Percentiles rank a stretch among this genome's conserved stretches.
phyloP scores from a whole-genome alignment of 1,140 invertebrate genomes.

The Drosophila malerkotliana region DNA sequence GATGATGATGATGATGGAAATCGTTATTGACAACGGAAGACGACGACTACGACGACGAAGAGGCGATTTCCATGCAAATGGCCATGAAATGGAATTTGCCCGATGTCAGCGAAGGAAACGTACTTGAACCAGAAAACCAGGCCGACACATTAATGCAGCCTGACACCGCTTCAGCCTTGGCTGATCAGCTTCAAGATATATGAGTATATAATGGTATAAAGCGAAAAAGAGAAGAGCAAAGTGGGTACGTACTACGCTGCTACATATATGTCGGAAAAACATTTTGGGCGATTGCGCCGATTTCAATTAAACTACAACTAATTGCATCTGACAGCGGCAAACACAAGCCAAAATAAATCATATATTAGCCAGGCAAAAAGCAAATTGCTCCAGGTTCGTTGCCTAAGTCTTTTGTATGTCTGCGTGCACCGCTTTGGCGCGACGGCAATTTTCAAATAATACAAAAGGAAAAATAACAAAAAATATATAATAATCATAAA shows the following conservation, averaged over 20 bases:
- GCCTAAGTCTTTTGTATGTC: slow-evolving; percentile 71
- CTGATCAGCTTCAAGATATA: slow-evolving; percentile 55
- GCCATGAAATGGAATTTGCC: slow-evolving; percentile 79
- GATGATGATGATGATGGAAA: slow-evolving; percentile 70
- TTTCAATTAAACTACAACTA: slow-evolving; percentile 76
- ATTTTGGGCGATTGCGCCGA: slow-evolving; percentile 47
- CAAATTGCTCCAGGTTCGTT: slow-evolving; percentile 52
- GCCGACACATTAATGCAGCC: slow-evolving; percentile 79
- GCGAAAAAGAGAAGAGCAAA: slow-evolving; percentile 34
- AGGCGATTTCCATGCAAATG: slow-evolving; percentile 79
- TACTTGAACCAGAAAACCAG: slow-evolving; percentile 81
- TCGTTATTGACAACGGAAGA: slow-evolving; percentile 83
- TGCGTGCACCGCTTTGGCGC: slow-evolving; percentile 26
- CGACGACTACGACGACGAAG: slow-evolving; percentile 32
- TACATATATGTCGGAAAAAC: slow-evolving; percentile 18
- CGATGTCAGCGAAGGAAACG: slow-evolving; percentile 58
- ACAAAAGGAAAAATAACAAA: slow-evolving; percentile 40
- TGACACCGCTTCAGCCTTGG: slow-evolving; percentile 74
- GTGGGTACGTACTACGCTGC: slow-evolving; percentile 57
- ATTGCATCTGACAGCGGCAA: slow-evolving; percentile 73
- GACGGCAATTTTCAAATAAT: slow-evolving; percentile 68
- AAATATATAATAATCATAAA: slow-evolving; percentile 79
- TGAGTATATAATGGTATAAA: neutral
- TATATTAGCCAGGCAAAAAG: slow-evolving; percentile 40
- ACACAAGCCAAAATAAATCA: slow-evolving; percentile 60